These are phyloP conservation scores for Oreocharis arfaki DNA, from an alignment of 2,113 vertebrate genomes.

Conservation along the genomic window DNA sequence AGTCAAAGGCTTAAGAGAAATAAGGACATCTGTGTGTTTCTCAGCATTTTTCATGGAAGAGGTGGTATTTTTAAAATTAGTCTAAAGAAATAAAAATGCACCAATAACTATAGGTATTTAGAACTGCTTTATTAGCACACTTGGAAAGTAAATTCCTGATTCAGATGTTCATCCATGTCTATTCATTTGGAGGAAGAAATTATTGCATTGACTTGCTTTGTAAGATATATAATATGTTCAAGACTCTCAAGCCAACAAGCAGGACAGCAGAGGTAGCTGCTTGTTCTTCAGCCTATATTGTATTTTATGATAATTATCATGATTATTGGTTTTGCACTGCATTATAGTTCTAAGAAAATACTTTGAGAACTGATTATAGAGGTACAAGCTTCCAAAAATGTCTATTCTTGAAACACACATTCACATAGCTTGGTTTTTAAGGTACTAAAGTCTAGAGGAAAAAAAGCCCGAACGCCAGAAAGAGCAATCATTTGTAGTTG, in stretches of 20 bases:
- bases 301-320: not conserved
- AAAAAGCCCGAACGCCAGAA: not conserved
- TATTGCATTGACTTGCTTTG: not conserved
- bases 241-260: not conserved
- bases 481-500: not conserved
- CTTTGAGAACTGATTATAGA: not conserved
- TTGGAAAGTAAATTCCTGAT: not conserved
- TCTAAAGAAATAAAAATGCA: not conserved
- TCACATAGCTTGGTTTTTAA: not conserved
- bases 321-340: not conserved
- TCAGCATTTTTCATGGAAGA: not conserved
- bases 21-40: not conserved
- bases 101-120: not conserved
- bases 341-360: not conserved
- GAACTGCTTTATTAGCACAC: not conserved
- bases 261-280: not conserved
- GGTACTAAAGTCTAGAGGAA: not conserved
- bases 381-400: not conserved
- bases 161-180: not conserved
- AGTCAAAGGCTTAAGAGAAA: not conserved
- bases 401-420: not conserved
- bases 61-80: accelerated
- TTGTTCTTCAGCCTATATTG: not conserved
- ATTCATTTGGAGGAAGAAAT: not conserved
- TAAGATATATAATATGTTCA: not conserved